A percentile compares a stretch with the other conserved stretches of the same genome.
Conservation (phyloP, 2,888 invertebrate species). For the Synergus umbraculus region DNA sequence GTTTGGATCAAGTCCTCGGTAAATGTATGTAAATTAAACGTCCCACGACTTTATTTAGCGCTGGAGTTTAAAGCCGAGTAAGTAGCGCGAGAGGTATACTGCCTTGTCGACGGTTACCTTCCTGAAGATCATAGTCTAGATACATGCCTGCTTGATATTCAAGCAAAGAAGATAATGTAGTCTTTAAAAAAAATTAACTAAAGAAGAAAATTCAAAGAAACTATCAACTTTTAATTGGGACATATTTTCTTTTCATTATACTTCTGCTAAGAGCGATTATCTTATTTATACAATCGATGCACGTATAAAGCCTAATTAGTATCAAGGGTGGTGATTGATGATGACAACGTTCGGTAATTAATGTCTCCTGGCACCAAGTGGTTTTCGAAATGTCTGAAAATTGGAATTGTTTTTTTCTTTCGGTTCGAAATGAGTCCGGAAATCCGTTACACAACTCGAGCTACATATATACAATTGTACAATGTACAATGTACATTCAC, state of each 20-base stretch:
- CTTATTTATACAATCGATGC: conserved; percentile 4
- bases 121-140: conserved; percentile 24
- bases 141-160: not conserved
- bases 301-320: conserved; percentile 5
- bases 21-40: conserved; percentile 68
- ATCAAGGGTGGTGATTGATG: not conserved
- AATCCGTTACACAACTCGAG: conserved; percentile 52
- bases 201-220: not conserved
- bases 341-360: conserved; percentile 56
- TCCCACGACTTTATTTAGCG: conserved; percentile 67
- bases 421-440: conserved; percentile 64
- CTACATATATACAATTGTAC: not conserved
- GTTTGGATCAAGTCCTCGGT: conserved; percentile 44
- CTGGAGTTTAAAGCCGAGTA: conserved; percentile 59
- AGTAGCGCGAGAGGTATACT: conserved; percentile 14
- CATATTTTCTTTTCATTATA: not conserved
- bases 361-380: conserved; percentile 54
- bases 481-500: not conserved
- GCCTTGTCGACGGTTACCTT: conserved; percentile 11
- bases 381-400: conserved; percentile 48
- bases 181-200: not conserved
- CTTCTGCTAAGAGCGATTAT: not conserved
- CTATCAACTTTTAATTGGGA: not conserved
- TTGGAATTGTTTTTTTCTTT: conserved; percentile 60
- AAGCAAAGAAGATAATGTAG: not conserved